Percentiles rank a stretch among this genome's conserved stretches.
phyloP scores from a whole-genome alignment of 2,888 invertebrate genomes.

The Leucania comma region DNA sequence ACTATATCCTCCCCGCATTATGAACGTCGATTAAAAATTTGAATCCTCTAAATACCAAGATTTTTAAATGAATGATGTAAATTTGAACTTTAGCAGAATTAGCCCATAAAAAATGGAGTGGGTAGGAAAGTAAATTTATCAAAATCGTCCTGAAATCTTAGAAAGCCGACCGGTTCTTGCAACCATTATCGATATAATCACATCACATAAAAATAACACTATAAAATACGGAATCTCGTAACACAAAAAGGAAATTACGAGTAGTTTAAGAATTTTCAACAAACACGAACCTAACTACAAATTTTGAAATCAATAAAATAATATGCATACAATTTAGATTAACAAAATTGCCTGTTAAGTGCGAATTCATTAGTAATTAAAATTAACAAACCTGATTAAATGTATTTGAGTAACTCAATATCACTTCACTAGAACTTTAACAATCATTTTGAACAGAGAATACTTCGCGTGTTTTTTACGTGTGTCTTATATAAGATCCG shows the following conservation, averaged over 20 bases:
- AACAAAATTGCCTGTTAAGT: not conserved
- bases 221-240: constrained; percentile 16
- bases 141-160: constrained; percentile 31
- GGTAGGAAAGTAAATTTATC: not conserved
- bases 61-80: not conserved
- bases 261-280: constrained; percentile 10
- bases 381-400: constrained; percentile 50
- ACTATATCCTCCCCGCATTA: not conserved
- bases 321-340: not conserved
- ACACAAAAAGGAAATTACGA: constrained; percentile 6
- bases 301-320: constrained; percentile 24
- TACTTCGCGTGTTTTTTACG: constrained; percentile 32
- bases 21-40: not conserved
- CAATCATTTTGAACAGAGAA: constrained; percentile 36
- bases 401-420: constrained; percentile 7
- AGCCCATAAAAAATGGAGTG: not conserved
- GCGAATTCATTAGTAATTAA: constrained; percentile 20
- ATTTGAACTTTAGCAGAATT: not conserved
- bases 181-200: constrained; percentile 17
- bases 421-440: constrained; percentile 40
- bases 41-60: not conserved
- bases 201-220: constrained; percentile 22
- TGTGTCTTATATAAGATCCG: constrained; percentile 11
- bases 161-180: constrained; percentile 32
- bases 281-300: not conserved